Percentiles rank a stretch among this genome's conserved stretches.
Conservation (phyloP, 1,140 invertebrate genomes). For the Hyphantria cunea region DNA sequence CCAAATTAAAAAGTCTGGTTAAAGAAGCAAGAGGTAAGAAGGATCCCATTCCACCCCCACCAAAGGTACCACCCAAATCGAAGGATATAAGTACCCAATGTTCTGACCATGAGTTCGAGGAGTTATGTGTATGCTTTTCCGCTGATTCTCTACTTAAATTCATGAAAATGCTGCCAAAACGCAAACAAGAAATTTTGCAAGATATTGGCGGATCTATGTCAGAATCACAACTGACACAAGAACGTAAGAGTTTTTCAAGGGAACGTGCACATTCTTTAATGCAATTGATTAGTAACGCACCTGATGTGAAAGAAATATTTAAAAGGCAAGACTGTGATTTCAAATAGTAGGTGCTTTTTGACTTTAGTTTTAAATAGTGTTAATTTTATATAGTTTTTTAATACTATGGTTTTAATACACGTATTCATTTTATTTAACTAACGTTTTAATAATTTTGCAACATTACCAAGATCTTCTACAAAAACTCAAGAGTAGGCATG, state of each 20-base stretch:
- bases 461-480: no score
- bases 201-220: not conserved
- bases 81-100: conserved; percentile 58
- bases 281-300: conserved; percentile 35
- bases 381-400: no score
- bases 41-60: conserved; percentile 22
- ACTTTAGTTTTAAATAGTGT: not conserved
- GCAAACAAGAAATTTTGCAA: not conserved
- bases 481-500: no score
- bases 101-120: conserved; percentile 60
- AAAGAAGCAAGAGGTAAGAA: conserved; percentile 37
- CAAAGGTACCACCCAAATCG: conserved; percentile 39
- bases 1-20: conserved; percentile 55
- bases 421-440: no score
- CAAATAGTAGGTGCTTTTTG: not conserved
- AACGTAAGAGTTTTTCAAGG: no score
- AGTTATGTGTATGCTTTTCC: conserved; percentile 60
- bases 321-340: conserved; percentile 38
- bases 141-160: conserved; percentile 30
- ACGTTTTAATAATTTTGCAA: no score
- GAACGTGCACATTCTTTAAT: conserved; percentile 40
- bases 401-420: no score
- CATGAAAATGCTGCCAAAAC: not conserved
- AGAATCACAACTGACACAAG: not conserved
- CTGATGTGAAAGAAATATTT: conserved; percentile 51